phyloP scores from a whole-genome alignment of 2,797 vertebrate genomes.

The Phalanger gymnotis region DNA sequence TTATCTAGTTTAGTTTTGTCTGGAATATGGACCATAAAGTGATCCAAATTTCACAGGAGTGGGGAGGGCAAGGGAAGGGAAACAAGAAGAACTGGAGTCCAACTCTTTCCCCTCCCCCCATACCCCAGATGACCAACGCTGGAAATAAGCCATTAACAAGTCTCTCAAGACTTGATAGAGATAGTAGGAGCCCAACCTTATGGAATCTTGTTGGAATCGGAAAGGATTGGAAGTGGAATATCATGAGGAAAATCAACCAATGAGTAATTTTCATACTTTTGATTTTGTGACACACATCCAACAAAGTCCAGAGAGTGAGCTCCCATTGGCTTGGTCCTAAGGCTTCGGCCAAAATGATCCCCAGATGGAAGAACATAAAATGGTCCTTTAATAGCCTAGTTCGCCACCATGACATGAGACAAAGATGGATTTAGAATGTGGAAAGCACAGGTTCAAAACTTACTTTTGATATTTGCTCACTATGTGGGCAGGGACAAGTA shows the following conservation, averaged over 20 bases:
- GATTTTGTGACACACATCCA: neutral
- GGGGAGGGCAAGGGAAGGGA: neutral
- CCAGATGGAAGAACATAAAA: slow-evolving; percentile 49
- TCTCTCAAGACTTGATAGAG: slow-evolving; percentile 15
- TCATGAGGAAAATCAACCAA: neutral
- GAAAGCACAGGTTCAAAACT: neutral
- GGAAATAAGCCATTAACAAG: neutral
- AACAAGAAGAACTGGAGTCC: neutral
- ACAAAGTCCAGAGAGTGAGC: slow-evolving; percentile 11
- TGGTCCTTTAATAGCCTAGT: neutral
- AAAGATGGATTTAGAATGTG: neutral
- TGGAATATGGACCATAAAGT: neutral
- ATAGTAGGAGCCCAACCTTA: neutral
- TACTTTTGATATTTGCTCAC: neutral
- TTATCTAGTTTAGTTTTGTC: neutral
- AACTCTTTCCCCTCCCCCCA: neutral
- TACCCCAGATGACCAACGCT: neutral
- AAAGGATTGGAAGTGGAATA: neutral
- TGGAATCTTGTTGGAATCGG: neutral
- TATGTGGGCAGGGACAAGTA: neutral
- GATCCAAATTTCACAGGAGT: neutral
- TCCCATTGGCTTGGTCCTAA: slow-evolving; percentile 51
- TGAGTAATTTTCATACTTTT: neutral
- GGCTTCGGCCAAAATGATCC: slow-evolving; percentile 60
- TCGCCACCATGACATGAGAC: neutral